Evolutionary conservation across 1,140 invertebrate genomes (phyloP), one percentile per base, ranked within the genome.

Genomic region (Drosophila gunungcola): DNA sequence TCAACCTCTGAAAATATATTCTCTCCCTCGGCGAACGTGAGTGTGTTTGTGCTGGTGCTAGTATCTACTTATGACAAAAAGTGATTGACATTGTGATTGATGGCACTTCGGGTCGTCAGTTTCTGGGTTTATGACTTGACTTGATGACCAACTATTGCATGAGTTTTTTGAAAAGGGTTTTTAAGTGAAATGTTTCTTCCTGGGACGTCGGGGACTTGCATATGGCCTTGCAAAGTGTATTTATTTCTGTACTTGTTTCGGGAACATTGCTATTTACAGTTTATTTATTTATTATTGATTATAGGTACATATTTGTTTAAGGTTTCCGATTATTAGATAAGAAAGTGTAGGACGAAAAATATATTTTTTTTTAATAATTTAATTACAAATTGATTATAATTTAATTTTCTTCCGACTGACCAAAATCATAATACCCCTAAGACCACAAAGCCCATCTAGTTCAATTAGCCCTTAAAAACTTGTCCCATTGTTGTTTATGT

Each of bases 51-150:
- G 27, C 41, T 60, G 60, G 73, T 74, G 57, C 48, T 53, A 57
- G 64, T 64, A 81, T 82, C 83, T 86, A 82, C 82, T 86, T 85
- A 82, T 80, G 63, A 67, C 78, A 76, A 78, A 81, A 85, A 72
- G 82, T 88, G 82, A 86, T 88, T 86, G 82, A 86, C 83, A 86
- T 80, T 79, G 83, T 88, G 82, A 86, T 88, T 88, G 82, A 86
- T 86, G 74, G 83, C 74, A 73, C 82, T 86, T 78, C 56, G 65
- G 69, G 65, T 65, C 73, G 58, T 69, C 55, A 45, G 46, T 51
- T 60, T 63, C 68, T 78, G 82, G 69, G 61, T 53, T 86, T 86
- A 78, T 82, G 83, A 75, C 74, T 78, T 75, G 83, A 86, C 74
- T 65, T 69, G 69, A 60, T 82, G 80, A 41, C 56, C 74, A 73